Conservation (phyloP, 2,797 vertebrate genomes). For the Neomorphus geoffroyi region DNA sequence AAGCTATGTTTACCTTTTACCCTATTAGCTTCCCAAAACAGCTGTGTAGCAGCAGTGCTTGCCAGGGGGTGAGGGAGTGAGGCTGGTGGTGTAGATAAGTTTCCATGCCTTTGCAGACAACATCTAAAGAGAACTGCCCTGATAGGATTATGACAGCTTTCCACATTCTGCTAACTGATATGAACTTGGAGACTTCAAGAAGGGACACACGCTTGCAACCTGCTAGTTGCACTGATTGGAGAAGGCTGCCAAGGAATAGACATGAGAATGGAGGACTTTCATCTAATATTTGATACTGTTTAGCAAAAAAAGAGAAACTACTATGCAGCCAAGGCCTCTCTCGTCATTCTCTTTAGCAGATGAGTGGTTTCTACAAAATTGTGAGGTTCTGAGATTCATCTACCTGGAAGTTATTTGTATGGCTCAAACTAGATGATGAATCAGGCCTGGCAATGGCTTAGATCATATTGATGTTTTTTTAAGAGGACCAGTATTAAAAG, state of each 20-base stretch:
- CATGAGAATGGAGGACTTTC: background rate
- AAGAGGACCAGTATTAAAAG: background rate
- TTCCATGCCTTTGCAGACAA: background rate
- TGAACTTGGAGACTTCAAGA: background rate
- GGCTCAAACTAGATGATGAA: background rate
- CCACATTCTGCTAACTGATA: background rate
- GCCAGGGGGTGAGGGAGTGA: accelerated
- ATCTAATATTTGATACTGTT: background rate
- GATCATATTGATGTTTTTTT: background rate
- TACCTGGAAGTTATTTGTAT: background rate
- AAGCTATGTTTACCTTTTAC: background rate
- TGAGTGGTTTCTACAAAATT: background rate
- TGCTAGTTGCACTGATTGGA: background rate
- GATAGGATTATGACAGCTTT: background rate
- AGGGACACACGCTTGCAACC: background rate
- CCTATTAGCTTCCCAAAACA: background rate
- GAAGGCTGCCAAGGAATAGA: background rate
- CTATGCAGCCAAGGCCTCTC: background rate
- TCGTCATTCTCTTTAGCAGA: background rate
- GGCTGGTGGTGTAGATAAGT: background rate
- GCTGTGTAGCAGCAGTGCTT: background rate
- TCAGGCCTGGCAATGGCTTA: background rate
- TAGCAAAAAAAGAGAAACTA: background rate
- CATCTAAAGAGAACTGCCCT: background rate
- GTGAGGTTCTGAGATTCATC: background rate